Base-by-base conservation (phyloP, 2,797 vertebrate genomes). In the Delichon dasypus region DNA sequence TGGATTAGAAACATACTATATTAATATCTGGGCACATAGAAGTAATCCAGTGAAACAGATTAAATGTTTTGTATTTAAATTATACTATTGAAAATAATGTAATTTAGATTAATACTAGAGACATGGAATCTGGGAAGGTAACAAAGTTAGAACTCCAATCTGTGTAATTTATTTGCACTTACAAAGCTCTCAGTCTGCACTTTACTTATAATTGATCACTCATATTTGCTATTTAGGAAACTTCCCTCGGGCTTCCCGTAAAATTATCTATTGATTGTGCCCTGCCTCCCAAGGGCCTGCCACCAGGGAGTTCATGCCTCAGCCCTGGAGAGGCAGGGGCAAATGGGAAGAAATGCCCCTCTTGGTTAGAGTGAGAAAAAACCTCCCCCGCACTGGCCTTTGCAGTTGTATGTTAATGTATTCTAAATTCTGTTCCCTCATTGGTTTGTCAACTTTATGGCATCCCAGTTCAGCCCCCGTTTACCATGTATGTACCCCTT, bases 91-190 rank as follows among this genome's bases (percentile, higher is more conserved):
- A 78, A 87, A 89, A 74, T 66, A 74, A 71, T 36, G 79, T 15
- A 48, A 77, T 95, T 89, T 78, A 82, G 88, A 95, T 94, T 72
- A 58, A 55, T 73, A 86, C 74, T 54, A 80, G 26, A 40, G 23
- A 25, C 36, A 80, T 44, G 29, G 57, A 16, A 61, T 34, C 53
- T 91, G 51, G 27, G 12, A 68, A 93, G 30, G 66, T 93, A 93
- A 93, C 62, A 45, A 87, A 89, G 62, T 90, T 87, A 92, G 32
- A 71, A 72, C 36, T 75, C 64, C 77, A 77, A 57, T 95, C 70
- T 36, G 26, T 60, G 17, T 72, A 90, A 97, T 96, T 74, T 86
- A 74, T 57, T 75, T 91, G 65, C 75, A 91, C 93, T 96, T 97
- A 66, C 45, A 79, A 85, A 79, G 38, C 62, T 68, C 62, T 67